phyloP scores from a whole-genome alignment of 2,888 invertebrate species.

The Standfussiana lucernea region DNA sequence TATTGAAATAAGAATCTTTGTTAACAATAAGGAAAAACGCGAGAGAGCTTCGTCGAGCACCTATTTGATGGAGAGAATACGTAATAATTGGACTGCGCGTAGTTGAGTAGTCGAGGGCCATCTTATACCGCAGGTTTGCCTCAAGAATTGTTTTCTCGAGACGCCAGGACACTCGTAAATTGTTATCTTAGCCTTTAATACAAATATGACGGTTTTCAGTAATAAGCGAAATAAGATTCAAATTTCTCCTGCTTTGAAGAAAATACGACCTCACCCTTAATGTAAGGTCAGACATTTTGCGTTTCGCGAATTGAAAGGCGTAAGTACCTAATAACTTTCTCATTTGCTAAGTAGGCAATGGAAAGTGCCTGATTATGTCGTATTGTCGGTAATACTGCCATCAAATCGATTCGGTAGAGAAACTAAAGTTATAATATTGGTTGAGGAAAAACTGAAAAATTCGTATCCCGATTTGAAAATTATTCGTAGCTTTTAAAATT shows the following conservation, averaged over 20 bases:
- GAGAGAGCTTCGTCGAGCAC: slow-evolving; percentile 15
- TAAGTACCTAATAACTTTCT: slow-evolving; percentile 63
- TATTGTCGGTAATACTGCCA: slow-evolving; percentile 40
- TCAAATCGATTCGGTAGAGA: slow-evolving; percentile 10
- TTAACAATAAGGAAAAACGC: slow-evolving; percentile 3
- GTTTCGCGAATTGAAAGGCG: slow-evolving; percentile 37
- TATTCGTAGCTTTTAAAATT: not conserved
- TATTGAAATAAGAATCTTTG: slow-evolving; percentile 7
- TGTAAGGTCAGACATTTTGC: slow-evolving; percentile 2
- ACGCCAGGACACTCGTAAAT: slow-evolving; percentile 2
- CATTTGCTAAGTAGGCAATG: slow-evolving; percentile 58
- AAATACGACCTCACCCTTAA: slow-evolving; percentile 2
- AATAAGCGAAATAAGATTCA: not conserved
- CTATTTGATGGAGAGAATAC: slow-evolving; percentile 20
- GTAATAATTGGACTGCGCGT: slow-evolving; percentile 48
- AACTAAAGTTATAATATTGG: not conserved
- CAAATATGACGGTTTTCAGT: not conserved
- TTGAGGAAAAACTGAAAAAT: not conserved
- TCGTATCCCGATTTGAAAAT: not conserved
- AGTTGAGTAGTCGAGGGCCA: not conserved
- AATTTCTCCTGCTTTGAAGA: not conserved
- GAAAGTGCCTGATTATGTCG: slow-evolving; percentile 48
- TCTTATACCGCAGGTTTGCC: not conserved
- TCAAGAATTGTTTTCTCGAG: slow-evolving; percentile 23
- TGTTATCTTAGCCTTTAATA: not conserved